Percentiles rank a stretch among this genome's conserved stretches.
Evolutionary conservation across 2,888 invertebrate genomes (phyloP).

Genomic region (Junonia oenone): DNA sequence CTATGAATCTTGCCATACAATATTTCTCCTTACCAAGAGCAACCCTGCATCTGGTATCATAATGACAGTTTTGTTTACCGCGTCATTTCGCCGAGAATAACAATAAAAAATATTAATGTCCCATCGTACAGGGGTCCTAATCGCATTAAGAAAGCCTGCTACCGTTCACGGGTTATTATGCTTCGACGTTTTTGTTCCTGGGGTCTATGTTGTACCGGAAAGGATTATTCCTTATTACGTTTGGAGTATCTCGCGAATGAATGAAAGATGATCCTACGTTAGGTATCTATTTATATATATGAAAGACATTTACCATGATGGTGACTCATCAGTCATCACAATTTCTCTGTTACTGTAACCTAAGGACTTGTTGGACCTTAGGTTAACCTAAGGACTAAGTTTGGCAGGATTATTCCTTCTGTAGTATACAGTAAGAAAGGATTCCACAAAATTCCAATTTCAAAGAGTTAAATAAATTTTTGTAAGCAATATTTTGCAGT

Average conservation of each 20-base stretch:
- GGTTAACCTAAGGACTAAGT: too few relatives aligned
- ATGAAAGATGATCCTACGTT: not conserved
- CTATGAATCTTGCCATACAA: too few relatives aligned
- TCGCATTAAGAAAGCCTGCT: slow-evolving; percentile 63
- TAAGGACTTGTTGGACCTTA: too few relatives aligned
- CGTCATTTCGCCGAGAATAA: slow-evolving; percentile 60
- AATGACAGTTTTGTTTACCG: slow-evolving; percentile 66
- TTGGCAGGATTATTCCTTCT: too few relatives aligned
- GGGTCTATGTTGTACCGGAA: slow-evolving; percentile 42
- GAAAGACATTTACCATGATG: too few relatives aligned
- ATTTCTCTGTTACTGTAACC: too few relatives aligned
- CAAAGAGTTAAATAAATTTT: too few relatives aligned
- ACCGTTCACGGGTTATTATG: slow-evolving; percentile 72
- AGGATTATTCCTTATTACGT: slow-evolving; percentile 41
- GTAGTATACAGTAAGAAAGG: too few relatives aligned
- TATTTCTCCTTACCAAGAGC: slow-evolving; percentile 9
- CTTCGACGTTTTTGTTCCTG: slow-evolving; percentile 63
- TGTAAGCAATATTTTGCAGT: too few relatives aligned
- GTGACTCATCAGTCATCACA: too few relatives aligned
- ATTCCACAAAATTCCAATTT: too few relatives aligned
- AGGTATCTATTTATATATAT: not conserved
- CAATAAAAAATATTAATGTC: slow-evolving; percentile 75
- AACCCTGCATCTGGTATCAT: slow-evolving; percentile 48
- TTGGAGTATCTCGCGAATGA: not conserved
- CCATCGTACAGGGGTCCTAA: slow-evolving; percentile 47